Evolutionary conservation across 2,113 vertebrate species (phyloP).

Genomic region (Burhinus bistriatus): DNA sequence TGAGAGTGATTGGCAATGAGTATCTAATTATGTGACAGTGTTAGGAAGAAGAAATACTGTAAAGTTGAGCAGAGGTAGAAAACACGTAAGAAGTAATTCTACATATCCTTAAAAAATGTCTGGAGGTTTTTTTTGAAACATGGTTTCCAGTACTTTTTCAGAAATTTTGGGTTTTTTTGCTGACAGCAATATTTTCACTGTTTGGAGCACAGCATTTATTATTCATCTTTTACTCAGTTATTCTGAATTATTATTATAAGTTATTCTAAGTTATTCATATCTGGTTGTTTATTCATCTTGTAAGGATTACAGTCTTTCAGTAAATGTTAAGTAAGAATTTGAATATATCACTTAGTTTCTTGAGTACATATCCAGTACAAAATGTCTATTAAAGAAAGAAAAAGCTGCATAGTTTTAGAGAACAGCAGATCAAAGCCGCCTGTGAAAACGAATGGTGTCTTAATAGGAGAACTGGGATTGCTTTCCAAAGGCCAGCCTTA

Average conservation of each 20-base stretch:
- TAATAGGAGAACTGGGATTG: neutral
- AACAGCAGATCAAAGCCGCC: conserved; percentile 40
- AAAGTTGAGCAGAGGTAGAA: neutral
- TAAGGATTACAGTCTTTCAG: neutral
- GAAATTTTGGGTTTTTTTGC: neutral
- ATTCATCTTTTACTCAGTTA: neutral
- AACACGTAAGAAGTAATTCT: neutral
- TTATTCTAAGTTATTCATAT: neutral
- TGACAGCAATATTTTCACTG: neutral
- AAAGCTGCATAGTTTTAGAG: conserved; percentile 15
- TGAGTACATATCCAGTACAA: neutral
- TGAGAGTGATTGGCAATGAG: neutral
- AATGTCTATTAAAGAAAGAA: neutral
- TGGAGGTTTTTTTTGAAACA: neutral
- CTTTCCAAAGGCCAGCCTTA: conserved; percentile 36
- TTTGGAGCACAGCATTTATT: neutral
- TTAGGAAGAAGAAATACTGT: neutral
- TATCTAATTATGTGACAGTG: neutral
- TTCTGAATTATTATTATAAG: neutral
- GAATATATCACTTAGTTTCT: neutral
- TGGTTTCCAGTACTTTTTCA: neutral
- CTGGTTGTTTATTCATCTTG: neutral
- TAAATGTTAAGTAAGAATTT: neutral
- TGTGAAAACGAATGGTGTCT: neutral
- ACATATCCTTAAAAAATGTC: neutral